These are phyloP conservation scores for Buphagus erythrorhynchus DNA, from an alignment of 2,797 vertebrate genomes.

Conservation along the genomic window DNA sequence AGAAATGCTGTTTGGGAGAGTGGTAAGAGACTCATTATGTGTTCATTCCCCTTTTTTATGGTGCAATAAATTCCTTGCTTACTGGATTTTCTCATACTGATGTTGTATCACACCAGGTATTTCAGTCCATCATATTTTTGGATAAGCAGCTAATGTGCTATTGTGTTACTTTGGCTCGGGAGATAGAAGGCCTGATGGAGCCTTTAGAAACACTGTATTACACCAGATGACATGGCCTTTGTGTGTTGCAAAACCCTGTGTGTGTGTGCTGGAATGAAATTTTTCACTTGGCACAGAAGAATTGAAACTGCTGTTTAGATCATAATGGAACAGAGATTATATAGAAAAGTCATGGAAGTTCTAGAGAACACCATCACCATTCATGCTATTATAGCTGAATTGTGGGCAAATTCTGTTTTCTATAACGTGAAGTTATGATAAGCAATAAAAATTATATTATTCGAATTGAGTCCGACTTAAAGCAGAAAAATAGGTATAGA, in stretches of 20 bases:
- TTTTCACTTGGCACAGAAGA: background rate
- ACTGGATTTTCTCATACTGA: background rate
- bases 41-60: background rate
- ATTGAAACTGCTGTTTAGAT: background rate
- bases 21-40: background rate
- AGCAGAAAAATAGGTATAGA: background rate
- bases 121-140: background rate
- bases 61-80: background rate
- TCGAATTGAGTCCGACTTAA: background rate
- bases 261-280: background rate
- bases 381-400: background rate
- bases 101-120: background rate
- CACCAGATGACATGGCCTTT: background rate
- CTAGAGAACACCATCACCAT: background rate
- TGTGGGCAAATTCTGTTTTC: background rate
- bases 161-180: background rate
- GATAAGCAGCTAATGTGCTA: background rate
- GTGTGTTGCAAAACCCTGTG: background rate
- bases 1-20: background rate
- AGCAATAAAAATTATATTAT: background rate
- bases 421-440: background rate
- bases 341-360: background rate
- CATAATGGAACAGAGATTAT: background rate
- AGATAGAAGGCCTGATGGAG: background rate
- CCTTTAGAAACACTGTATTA: background rate